phyloP scores from a whole-genome alignment of 2,888 invertebrate genomes.

The Lysandra bellargus region DNA sequence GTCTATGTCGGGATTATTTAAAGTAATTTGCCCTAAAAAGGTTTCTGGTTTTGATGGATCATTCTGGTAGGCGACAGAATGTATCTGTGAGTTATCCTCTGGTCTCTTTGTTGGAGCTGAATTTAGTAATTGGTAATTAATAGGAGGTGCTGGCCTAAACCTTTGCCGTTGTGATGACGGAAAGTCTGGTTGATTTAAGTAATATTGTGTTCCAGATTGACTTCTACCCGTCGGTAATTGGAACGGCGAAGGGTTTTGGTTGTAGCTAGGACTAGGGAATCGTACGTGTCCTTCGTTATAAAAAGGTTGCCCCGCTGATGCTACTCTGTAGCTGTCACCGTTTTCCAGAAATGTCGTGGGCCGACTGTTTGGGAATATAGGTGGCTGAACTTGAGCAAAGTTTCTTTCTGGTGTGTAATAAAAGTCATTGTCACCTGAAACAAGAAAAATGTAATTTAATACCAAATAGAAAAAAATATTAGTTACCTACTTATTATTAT shows the following conservation, averaged over 20 bases:
- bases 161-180: constrained; percentile 61
- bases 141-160: constrained; percentile 68
- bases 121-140: constrained; percentile 70
- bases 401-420: constrained; percentile 76
- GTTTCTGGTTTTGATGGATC: constrained; percentile 82
- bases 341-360: constrained; percentile 65
- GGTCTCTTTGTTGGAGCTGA: constrained; percentile 78
- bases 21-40: constrained; percentile 82
- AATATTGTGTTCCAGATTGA: constrained; percentile 70
- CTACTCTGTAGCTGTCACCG: constrained; percentile 62
- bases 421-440: constrained; percentile 75
- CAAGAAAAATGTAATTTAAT: constrained; percentile 45
- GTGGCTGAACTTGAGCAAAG: constrained; percentile 78
- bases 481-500: background rate
- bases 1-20: constrained; percentile 81
- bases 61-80: constrained; percentile 79
- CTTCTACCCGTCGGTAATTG: constrained; percentile 74
- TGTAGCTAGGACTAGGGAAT: constrained; percentile 73
- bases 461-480: background rate
- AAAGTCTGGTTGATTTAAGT: constrained; percentile 73
- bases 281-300: constrained; percentile 65
- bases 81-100: constrained; percentile 76
- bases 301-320: constrained; percentile 57
- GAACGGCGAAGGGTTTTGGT: constrained; percentile 75
- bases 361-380: constrained; percentile 67